phyloP scores from a whole-genome alignment of 2,113 vertebrate species.

The Hiodon alosoides region DNA sequence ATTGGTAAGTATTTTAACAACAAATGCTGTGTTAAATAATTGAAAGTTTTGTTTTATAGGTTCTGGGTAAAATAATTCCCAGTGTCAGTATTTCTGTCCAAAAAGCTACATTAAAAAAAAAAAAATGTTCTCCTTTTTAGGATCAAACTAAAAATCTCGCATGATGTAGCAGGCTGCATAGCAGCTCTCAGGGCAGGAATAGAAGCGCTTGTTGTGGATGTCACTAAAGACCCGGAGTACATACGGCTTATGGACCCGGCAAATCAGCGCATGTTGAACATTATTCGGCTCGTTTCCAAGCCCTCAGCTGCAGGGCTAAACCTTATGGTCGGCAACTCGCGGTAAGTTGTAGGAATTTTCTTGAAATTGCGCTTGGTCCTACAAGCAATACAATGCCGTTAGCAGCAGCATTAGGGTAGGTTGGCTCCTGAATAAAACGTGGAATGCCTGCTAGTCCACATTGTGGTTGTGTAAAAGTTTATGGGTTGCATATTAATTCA shows the following conservation, averaged over 20 bases:
- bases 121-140: slow-evolving; percentile 46
- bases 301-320: slow-evolving; percentile 74
- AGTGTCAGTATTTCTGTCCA: neutral
- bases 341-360: slow-evolving; percentile 53
- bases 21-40: slow-evolving; percentile 7
- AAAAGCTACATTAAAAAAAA: neutral
- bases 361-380: too few relatives aligned
- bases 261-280: slow-evolving; percentile 70
- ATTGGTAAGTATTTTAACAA: slow-evolving; percentile 69
- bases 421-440: too few relatives aligned
- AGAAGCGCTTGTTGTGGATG: slow-evolving; percentile 86
- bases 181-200: slow-evolving; percentile 72
- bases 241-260: slow-evolving; percentile 71
- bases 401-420: too few relatives aligned
- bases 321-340: slow-evolving; percentile 57
- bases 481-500: too few relatives aligned
- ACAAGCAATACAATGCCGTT: too few relatives aligned
- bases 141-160: slow-evolving; percentile 79
- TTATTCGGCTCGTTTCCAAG: slow-evolving; percentile 76
- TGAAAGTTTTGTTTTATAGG: too few relatives aligned
- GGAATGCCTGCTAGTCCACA: too few relatives aligned
- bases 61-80: too few relatives aligned
- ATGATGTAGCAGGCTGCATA: slow-evolving; percentile 67
- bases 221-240: slow-evolving; percentile 76
- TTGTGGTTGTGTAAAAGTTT: too few relatives aligned